Conservation (phyloP, 2,113 vertebrate genomes). For the Phrynosoma platyrhinos region DNA sequence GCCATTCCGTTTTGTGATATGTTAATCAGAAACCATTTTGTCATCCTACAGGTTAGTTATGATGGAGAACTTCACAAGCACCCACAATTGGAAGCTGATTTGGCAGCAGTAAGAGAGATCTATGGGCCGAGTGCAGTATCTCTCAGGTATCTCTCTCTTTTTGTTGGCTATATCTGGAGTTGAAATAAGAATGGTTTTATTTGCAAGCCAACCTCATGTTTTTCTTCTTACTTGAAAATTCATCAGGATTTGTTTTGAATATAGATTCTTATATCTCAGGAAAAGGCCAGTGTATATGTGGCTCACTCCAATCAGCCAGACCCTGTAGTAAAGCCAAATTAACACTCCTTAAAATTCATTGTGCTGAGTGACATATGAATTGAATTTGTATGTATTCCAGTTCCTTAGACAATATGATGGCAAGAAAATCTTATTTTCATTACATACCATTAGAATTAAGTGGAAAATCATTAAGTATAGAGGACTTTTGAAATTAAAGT, state of each 20-base stretch:
- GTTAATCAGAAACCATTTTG: neutral
- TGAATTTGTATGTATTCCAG: slow-evolving; percentile 25
- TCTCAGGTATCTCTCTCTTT: slow-evolving; percentile 81
- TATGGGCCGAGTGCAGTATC: slow-evolving; percentile 89
- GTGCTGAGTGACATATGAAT: slow-evolving; percentile 27
- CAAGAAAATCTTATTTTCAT: slow-evolving; percentile 28
- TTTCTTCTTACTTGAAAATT: neutral
- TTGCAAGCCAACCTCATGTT: neutral
- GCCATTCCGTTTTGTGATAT: neutral
- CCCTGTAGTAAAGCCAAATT: slow-evolving; percentile 11
- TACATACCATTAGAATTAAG: slow-evolving; percentile 31
- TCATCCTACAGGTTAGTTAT: slow-evolving; percentile 82
- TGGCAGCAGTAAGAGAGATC: slow-evolving; percentile 88
- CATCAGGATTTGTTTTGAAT: neutral
- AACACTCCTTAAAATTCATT: slow-evolving; percentile 14
- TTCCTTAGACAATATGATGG: slow-evolving; percentile 22
- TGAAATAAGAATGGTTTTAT: neutral
- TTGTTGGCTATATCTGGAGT: neutral
- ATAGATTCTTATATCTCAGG: neutral
- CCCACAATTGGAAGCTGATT: slow-evolving; percentile 87
- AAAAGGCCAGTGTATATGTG: neutral
- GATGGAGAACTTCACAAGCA: slow-evolving; percentile 91
- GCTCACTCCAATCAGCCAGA: neutral
- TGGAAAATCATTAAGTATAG: slow-evolving; percentile 39
- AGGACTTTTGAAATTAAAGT: slow-evolving; percentile 11